phyloP scores from a whole-genome alignment of 2,797 vertebrate genomes.

The Rallus crepitans region DNA sequence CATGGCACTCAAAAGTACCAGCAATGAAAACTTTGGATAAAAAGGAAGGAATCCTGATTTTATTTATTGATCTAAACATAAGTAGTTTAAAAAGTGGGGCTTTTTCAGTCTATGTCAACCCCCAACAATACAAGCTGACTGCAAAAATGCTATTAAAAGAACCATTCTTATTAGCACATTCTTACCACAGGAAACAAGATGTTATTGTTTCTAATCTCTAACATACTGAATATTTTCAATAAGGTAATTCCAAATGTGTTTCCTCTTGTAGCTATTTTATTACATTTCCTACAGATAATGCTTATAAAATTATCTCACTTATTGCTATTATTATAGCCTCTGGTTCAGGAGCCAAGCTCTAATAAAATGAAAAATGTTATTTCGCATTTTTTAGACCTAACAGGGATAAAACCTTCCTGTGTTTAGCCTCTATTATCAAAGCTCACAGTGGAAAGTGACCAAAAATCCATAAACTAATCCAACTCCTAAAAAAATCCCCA shows the following conservation, averaged over 20 bases:
- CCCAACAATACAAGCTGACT: not conserved
- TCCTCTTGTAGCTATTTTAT: slow-evolving; percentile 58
- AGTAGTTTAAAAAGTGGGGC: not conserved
- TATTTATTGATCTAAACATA: not conserved
- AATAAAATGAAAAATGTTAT: slow-evolving; percentile 32
- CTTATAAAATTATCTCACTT: slow-evolving; percentile 59
- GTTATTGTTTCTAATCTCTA: slow-evolving; percentile 60
- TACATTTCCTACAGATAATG: slow-evolving; percentile 66
- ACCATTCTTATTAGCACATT: slow-evolving; percentile 36
- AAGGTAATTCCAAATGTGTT: slow-evolving; percentile 54
- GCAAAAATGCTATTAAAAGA: slow-evolving; percentile 20
- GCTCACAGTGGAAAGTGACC: not conserved
- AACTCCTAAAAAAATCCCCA: not conserved
- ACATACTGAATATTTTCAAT: slow-evolving; percentile 35
- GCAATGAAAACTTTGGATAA: not conserved
- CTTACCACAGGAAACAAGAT: slow-evolving; percentile 51
- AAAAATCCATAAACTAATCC: slow-evolving; percentile 29
- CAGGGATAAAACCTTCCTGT: slow-evolving; percentile 1
- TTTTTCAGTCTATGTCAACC: not conserved
- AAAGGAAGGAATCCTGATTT: not conserved
- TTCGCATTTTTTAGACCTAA: slow-evolving; percentile 25
- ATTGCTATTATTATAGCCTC: slow-evolving; percentile 37
- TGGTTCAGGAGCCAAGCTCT: slow-evolving; percentile 44
- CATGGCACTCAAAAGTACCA: not conserved
- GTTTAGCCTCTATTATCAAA: slow-evolving; percentile 9